Base-by-base conservation (phyloP, 2,797 vertebrate genomes). In the Typhlichthys subterraneus region DNA sequence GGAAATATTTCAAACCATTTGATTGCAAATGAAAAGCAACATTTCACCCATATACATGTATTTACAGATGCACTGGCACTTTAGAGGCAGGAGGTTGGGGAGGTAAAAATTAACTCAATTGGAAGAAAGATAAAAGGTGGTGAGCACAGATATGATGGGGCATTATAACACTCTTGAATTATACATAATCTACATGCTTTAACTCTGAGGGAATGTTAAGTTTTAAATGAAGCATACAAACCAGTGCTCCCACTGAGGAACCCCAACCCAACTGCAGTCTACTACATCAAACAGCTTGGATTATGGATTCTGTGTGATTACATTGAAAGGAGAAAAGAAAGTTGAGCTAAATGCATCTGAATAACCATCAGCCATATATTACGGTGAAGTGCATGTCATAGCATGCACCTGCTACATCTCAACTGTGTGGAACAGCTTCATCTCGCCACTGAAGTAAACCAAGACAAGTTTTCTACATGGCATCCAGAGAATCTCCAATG, bases 31-130 rank as follows among this genome's bases (percentile, higher is more conserved):
- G 80, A 91, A 80, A 82, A 89, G 88, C 75, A 87, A 90, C 87
- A 89, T 88, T 87, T 86, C 85, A 85, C 80, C 87, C 86, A 87
- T 85, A 80, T 81, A 88, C 85, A 88, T 83, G 80, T 90, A 89
- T 91, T 90, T 91, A 91, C 91, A 91, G 90, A 91, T 89, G 89
- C 88, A 89, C 89, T 89, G 89, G 87, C 87, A 88, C 85, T 89
- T 84, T 79, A 76, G 84, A 87, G 80, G 85, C 73, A 70, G 73
- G 70, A 60, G 83, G 80, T 45, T 51, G 57, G 54, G 10, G 10
- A 48, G 17, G 15, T 81, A 80, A 72, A 61, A 87, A 87, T 71
- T 77, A 53, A 83, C 69, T 85, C 75, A 79, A 71, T 83, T 83
- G 78, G 67, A 81, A 80, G 72, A 73, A 83, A 69, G 70, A 79